Evolutionary conservation across 2,888 invertebrate species (phyloP), one percentile per base, ranked within the genome.

Genomic region (Meiosimyza decipiens): DNA sequence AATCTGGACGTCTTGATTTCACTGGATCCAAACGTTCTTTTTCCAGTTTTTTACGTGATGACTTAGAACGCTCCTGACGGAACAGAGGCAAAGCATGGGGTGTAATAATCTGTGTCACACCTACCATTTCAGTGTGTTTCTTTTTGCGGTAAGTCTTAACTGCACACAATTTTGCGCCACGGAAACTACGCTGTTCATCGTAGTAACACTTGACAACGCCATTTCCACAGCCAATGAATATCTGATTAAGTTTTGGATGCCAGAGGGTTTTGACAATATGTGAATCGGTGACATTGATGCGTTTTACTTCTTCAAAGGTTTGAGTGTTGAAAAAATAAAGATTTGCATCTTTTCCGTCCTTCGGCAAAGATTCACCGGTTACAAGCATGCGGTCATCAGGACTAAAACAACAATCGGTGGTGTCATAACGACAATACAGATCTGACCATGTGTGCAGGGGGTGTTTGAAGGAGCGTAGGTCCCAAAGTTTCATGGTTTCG

Each of bases 211-310:
- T 95, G 0, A 97, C 93, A 0, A 91, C 89, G 0, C 99, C 99
- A 84, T 97, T 95, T 0, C 96, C 96, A 79, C 95, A 95, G 0
- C 97, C 95, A 0, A 96, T 92, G 76, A 98, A 95, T 57, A 99
- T 92, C 85, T 99, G 99, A 84, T 99, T 99, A n/a, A 99, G 87
- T 84, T 97, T 96, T 0, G 99, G 95, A 88, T 99, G 99, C 99
- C 99, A 99, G 0, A 95, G 86, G 0, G 93, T 91, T 83, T 97
- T 94, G 1, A 99, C 95, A 0, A 96, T 92, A 77, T 95, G 95
- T 0, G 95, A 93, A 80, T 93, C 91, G 0, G 93, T 90, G 0
- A 97, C 94, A 11, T 92, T 90, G 71, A 98, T 91, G 75, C 92
- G 90, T 55, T 92, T 91, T 0, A 95, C 90, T 49, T 91, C 83